Conservation (phyloP, 2,797 vertebrate species). For the Phoxinus dragarum region DNA sequence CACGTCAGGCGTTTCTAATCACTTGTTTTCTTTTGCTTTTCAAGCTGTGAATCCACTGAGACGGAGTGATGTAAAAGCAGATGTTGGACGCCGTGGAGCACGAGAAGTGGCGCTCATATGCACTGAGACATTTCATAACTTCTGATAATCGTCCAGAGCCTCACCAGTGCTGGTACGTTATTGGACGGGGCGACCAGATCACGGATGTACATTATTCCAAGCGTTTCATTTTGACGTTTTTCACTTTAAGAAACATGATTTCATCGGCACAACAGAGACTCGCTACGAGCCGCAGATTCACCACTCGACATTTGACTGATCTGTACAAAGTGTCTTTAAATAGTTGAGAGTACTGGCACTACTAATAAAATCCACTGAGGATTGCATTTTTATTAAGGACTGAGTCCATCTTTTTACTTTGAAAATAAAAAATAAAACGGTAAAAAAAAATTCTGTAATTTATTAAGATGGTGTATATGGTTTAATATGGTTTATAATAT, state of each 20-base stretch:
- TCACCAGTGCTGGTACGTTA: conserved; percentile 70
- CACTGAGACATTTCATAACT: conserved; percentile 47
- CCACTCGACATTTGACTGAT: conserved; percentile 48
- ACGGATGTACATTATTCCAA: conserved; percentile 70
- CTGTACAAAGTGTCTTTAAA: conserved; percentile 77
- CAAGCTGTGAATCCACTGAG: conserved; percentile 34
- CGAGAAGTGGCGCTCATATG: conserved; percentile 21
- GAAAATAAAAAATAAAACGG: conserved; percentile 12
- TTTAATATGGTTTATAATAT: too few species aligned
- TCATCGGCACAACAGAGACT: background rate
- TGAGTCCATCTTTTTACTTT: background rate
- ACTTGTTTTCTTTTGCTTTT: background rate
- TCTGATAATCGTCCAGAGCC: conserved; percentile 29
- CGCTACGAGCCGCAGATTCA: background rate
- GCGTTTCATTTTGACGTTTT: conserved; percentile 62
- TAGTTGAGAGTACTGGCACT: conserved; percentile 52
- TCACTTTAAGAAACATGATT: background rate
- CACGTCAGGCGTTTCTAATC: background rate
- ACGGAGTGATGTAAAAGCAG: background rate
- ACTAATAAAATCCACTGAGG: conserved; percentile 51
- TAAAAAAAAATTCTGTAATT: background rate
- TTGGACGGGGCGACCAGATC: conserved; percentile 66
- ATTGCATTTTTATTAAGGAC: conserved; percentile 16
- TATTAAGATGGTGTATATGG: background rate
- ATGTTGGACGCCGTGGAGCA: background rate